phyloP scores from a whole-genome alignment of 2,797 vertebrate species.

The Simalia tracyae region DNA sequence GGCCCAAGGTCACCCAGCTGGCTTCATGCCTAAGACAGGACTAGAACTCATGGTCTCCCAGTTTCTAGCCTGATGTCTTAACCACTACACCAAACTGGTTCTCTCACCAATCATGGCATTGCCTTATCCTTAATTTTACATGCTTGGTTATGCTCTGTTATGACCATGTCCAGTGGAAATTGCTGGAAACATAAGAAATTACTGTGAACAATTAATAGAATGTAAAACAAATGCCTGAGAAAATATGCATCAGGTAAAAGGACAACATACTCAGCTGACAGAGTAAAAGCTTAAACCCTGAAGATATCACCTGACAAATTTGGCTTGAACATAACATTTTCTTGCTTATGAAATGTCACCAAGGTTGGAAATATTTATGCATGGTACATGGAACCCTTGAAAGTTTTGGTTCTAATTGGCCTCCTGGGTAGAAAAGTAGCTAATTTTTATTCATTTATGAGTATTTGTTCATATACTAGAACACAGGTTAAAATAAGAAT shows the following conservation, averaged over 20 bases:
- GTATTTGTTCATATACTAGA: not conserved
- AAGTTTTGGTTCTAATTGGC: not conserved
- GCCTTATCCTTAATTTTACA: conserved; percentile 4
- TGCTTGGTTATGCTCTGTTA: conserved; percentile 15
- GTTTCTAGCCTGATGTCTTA: not conserved
- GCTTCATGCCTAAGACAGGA: not conserved
- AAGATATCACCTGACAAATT: not conserved
- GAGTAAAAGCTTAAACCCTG: conserved; percentile 28
- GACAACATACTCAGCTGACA: conserved; percentile 43
- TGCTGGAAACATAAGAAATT: conserved; percentile 16
- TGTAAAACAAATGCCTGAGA: conserved; percentile 45
- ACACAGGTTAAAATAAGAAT: not conserved
- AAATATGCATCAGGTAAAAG: conserved; percentile 36
- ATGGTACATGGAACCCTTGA: not conserved
- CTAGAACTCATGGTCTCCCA: not conserved
- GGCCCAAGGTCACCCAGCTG: not conserved
- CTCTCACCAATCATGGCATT: not conserved
- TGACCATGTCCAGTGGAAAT: conserved; percentile 21
- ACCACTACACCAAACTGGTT: no score
- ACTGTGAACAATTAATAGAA: conserved; percentile 37
- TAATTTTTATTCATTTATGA: not conserved
- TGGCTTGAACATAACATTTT: not conserved
- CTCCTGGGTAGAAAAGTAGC: not conserved
- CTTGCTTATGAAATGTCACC: not conserved
- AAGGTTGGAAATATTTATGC: not conserved